Percentiles rank a stretch among this genome's conserved stretches.
phyloP scores from a whole-genome alignment of 2,888 invertebrate species.

The Neria commutata region DNA sequence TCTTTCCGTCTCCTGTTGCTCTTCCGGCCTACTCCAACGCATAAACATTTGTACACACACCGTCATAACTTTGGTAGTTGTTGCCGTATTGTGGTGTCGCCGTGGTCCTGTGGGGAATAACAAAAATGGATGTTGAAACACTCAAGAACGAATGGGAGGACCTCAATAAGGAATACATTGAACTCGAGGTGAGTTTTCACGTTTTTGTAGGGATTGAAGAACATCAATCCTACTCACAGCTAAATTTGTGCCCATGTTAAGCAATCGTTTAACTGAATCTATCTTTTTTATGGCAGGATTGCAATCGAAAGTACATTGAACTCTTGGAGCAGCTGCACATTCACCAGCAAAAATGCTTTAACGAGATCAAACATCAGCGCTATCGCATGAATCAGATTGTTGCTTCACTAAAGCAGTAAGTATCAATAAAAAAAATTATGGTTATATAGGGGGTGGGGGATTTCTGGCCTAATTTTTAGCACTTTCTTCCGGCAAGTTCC shows the following conservation, averaged over 20 bases:
- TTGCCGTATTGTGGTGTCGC: no score
- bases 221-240: background rate
- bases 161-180: constrained; percentile 76
- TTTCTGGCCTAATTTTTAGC: no score
- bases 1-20: no score
- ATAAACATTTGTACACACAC: no score
- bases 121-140: constrained; percentile 66
- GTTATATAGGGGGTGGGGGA: no score
- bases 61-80: no score
- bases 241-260: background rate
- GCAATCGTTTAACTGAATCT: no score
- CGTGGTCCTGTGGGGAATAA: background rate
- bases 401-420: constrained; percentile 81
- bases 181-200: constrained; percentile 72
- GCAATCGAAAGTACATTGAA: constrained; percentile 81
- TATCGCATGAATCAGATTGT: constrained; percentile 86
- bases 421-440: no score
- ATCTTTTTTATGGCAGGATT: constrained; percentile 39
- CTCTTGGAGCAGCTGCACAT: constrained; percentile 84
- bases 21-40: no score
- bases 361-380: constrained; percentile 88
- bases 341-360: constrained; percentile 84
- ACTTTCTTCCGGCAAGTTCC: background rate
- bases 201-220: background rate
- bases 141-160: constrained; percentile 79